These are phyloP conservation scores for Pseudomyrmex pallidus DNA, from an alignment of 1,140 invertebrate species.

Conservation along the genomic window DNA sequence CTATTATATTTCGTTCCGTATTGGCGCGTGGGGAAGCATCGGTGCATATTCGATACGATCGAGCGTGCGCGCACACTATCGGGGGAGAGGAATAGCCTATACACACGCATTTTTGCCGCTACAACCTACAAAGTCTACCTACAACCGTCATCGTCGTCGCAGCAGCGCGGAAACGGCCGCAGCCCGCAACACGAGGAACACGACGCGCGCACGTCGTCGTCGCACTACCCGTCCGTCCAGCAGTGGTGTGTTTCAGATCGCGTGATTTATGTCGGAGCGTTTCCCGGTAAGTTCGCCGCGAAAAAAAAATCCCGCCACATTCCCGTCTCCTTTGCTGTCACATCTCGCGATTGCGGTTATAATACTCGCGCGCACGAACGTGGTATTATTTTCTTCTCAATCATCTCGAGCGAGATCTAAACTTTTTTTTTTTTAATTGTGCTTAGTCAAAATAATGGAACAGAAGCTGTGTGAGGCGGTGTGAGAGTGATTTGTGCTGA, in stretches of 20 bases:
- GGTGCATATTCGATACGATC: no score
- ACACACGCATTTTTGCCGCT: not conserved
- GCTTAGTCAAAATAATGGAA: not conserved
- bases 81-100: not conserved
- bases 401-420: no score
- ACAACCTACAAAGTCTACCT: not conserved
- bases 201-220: not conserved
- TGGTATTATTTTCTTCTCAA: no score
- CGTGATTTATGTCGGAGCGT: not conserved
- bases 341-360: not conserved
- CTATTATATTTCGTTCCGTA: no score
- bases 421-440: no score
- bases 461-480: no score
- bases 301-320: no score
- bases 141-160: no score
- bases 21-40: no score
- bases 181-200: not conserved
- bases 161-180: not conserved
- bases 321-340: not conserved
- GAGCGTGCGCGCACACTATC: not conserved
- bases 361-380: no score
- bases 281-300: constrained; percentile 20
- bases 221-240: constrained; percentile 11
- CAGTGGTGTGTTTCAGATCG: constrained; percentile 28
- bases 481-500: not conserved